Percentiles rank a stretch among this genome's conserved stretches.
phyloP scores from a whole-genome alignment of 2,797 vertebrate genomes.

The Buphagus erythrorhynchus region DNA sequence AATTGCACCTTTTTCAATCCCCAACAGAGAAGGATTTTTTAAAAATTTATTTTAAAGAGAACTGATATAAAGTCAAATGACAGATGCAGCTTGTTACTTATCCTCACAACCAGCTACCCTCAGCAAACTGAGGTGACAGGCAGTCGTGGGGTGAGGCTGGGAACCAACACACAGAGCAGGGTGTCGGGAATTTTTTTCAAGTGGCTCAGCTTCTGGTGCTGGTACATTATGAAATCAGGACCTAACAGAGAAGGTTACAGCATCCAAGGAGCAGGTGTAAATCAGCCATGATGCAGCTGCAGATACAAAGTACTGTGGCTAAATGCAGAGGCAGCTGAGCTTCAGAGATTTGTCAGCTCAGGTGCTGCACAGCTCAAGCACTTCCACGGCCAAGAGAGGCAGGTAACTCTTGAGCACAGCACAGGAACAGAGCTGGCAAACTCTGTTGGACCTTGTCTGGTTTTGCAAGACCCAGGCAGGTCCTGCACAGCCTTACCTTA shows the following conservation, averaged over 20 bases:
- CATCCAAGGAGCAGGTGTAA: not conserved
- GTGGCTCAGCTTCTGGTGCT: not conserved
- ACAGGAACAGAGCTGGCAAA: not conserved
- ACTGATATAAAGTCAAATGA: not conserved
- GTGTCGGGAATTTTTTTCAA: not conserved
- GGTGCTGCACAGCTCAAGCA: not conserved
- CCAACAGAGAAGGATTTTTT: not conserved
- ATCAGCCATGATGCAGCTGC: not conserved
- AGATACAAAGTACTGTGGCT: not conserved
- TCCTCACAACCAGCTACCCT: not conserved
- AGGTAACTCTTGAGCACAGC: not conserved
- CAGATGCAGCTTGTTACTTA: not conserved
- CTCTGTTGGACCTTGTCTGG: not conserved
- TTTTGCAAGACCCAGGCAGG: not conserved
- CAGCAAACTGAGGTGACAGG: not conserved
- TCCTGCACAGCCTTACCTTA: not conserved
- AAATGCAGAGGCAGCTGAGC: not conserved
- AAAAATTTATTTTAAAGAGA: not conserved
- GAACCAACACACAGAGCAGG: not conserved
- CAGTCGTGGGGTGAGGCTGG: accelerated
- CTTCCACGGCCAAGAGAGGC: not conserved
- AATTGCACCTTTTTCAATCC: not conserved
- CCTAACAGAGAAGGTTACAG: not conserved
- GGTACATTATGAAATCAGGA: accelerated
- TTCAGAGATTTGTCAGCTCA: not conserved